Base-by-base conservation (phyloP, 2,888 invertebrate genomes). In the Apamea epomidion region DNA sequence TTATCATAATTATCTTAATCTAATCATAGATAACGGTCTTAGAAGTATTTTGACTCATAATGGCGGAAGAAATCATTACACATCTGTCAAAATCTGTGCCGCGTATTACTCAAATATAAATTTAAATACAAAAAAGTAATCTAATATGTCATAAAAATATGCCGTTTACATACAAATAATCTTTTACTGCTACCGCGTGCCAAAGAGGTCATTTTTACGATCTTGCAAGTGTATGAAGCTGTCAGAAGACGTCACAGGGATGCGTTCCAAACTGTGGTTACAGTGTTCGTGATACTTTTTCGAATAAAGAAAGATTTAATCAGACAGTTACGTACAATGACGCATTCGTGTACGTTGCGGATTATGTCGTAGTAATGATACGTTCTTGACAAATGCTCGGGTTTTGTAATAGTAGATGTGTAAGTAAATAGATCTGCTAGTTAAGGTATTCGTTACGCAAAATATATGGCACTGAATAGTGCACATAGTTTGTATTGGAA, bases 281-380 rank as follows among this genome's bases (percentile, higher is more conserved):
- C 81, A 73, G 45, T 32, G 58, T 51, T 75, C 83, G 87, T 88
- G 85, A 87, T 82, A 79, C 78, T 88, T 85, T 85, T 81, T 87
- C 64, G 54, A 87, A 82, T 82, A 81, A 62, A 67, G 62, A 70
- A 75, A 87, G 85, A 85, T 87, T 84, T 82, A 76, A 89, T 86
- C 85, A 78, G 77, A 75, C 80, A 71, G 86, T 89, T 88, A 84
- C 86, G 78, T 84, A 83, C 67, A 37, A 70, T 82, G 69, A 78
- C 74, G 87, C 78, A 54, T 70, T 73, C 77, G 68, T 82, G 77
- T 76, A 51, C 60, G 25, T n/a, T 78, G 58, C 70, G 60, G 68
- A 81, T 87, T 74, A 83, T 86, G 78, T 86, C 80, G 64, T 60
- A 62, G 70, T 77, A 81, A 82, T 74, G 62, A 82, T 88, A 81